Conservation (phyloP, 2,797 vertebrate species). For the Hephaestus fuliginosus region DNA sequence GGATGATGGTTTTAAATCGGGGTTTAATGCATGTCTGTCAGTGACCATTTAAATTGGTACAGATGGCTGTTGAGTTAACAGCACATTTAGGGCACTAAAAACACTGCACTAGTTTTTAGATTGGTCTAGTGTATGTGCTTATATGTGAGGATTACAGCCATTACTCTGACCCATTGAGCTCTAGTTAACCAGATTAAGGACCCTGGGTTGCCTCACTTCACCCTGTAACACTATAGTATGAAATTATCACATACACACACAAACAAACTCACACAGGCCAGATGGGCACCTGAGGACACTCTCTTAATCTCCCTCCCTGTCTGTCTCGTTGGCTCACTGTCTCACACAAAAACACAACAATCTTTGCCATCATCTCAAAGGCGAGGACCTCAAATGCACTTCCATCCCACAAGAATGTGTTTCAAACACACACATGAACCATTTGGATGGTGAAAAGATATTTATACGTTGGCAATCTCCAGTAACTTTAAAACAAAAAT, state of each 20-base stretch:
- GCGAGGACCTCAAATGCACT: conserved; percentile 12
- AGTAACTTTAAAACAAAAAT: neutral
- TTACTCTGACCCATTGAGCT: conserved; percentile 60
- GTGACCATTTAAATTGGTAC: conserved; percentile 45
- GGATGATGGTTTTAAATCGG: conserved; percentile 47
- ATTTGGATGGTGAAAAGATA: neutral
- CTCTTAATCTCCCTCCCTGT: conserved; percentile 34
- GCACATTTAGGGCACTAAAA: conserved; percentile 48
- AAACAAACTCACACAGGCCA: conserved; percentile 32
- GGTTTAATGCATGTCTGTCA: conserved; percentile 50
- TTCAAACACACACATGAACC: neutral
- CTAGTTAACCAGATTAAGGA: conserved; percentile 70
- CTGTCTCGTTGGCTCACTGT: conserved; percentile 32
- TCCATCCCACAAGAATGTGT: neutral
- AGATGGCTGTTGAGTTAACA: conserved; percentile 61
- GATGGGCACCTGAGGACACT: conserved; percentile 57
- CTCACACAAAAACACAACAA: conserved; percentile 18
- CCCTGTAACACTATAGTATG: conserved; percentile 32
- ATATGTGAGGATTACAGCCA: conserved; percentile 60
- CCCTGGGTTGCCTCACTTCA: conserved; percentile 45
- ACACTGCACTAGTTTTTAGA: conserved; percentile 32
- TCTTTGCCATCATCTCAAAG: conserved; percentile 2
- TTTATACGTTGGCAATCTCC: neutral
- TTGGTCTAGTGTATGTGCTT: conserved; percentile 57
- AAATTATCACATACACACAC: conserved; percentile 34